Percentiles rank a stretch among this genome's conserved stretches.
These are phyloP conservation scores for Gephyroberyx darwinii DNA, from an alignment of 2,797 vertebrate species.

Conservation along the genomic window DNA sequence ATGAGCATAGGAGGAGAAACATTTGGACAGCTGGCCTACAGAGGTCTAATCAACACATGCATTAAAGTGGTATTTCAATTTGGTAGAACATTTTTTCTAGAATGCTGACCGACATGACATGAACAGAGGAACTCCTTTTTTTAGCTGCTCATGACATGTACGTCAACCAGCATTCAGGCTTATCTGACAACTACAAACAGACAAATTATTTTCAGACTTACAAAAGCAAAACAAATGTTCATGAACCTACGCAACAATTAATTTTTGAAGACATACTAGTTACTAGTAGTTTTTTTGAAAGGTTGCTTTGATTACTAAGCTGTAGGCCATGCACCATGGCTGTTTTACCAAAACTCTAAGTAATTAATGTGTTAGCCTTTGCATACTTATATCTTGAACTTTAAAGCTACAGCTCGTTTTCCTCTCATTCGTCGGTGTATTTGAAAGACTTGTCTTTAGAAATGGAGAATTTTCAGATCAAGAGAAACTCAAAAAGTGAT, in stretches of 20 bases:
- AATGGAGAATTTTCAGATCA: conserved; percentile 57
- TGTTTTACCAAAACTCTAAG: background rate
- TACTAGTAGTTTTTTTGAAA: background rate
- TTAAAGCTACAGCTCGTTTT: background rate
- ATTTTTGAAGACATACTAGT: background rate
- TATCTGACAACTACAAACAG: conserved; percentile 36
- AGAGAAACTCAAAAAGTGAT: conserved; percentile 68
- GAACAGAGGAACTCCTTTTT: conserved; percentile 63
- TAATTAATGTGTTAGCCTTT: conserved; percentile 10
- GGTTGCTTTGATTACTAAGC: background rate
- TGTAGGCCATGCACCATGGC: background rate
- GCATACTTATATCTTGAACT: background rate
- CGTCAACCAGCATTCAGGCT: conserved; percentile 17
- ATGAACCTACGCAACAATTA: background rate
- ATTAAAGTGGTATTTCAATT: conserved; percentile 74
- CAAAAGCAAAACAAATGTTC: conserved; percentile 6
- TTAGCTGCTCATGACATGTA: conserved; percentile 58
- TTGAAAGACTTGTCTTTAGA: conserved; percentile 58
- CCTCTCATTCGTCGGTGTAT: conserved; percentile 26
- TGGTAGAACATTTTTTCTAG: conserved; percentile 63
- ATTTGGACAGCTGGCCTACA: conserved; percentile 63
- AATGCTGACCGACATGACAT: conserved; percentile 60
- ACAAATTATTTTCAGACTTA: conserved; percentile 29
- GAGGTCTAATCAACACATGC: conserved; percentile 75
- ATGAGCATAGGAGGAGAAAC: conserved; percentile 69